Conservation (phyloP, 2,797 vertebrate genomes). For the Cichlasoma orientale region DNA sequence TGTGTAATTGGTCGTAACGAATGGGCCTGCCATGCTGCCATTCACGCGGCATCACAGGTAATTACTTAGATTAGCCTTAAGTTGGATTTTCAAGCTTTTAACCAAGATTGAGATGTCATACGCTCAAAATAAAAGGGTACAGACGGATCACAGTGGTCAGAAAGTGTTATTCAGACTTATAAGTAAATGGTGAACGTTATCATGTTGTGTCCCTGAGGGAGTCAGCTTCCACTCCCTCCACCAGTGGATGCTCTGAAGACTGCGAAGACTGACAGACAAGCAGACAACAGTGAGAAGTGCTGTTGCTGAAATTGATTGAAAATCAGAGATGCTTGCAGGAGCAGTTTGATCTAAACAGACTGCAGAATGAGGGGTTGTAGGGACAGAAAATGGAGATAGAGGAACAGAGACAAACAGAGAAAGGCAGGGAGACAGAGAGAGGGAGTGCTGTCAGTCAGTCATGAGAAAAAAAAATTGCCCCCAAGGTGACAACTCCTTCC, state of each 20-base stretch:
- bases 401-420: conserved; percentile 37
- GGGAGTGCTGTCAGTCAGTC: conserved; percentile 76
- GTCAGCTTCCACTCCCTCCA: conserved; percentile 43
- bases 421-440: conserved; percentile 16
- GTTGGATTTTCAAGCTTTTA: not conserved
- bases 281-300: conserved; percentile 53
- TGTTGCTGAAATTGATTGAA: conserved; percentile 73
- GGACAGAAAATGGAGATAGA: conserved; percentile 48
- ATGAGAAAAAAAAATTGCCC: conserved; percentile 69
- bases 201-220: conserved; percentile 47
- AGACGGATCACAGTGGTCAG: conserved; percentile 21
- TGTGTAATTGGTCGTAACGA: conserved; percentile 54
- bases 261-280: conserved; percentile 63
- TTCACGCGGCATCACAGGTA: conserved; percentile 16
- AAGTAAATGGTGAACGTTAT: conserved; percentile 43
- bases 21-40: conserved; percentile 14
- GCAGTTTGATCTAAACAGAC: conserved; percentile 71
- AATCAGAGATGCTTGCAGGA: conserved; percentile 69
- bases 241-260: conserved; percentile 52
- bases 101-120: conserved; percentile 8
- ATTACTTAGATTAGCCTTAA: not conserved
- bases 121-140: conserved; percentile 43
- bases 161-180: conserved; percentile 34
- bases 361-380: conserved; percentile 46
- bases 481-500: conserved; percentile 79